Percentiles rank a stretch among this genome's conserved stretches.
These are phyloP conservation scores for Caracal caracal DNA, from an alignment of 2,113 vertebrate species.

Conservation along the genomic window DNA sequence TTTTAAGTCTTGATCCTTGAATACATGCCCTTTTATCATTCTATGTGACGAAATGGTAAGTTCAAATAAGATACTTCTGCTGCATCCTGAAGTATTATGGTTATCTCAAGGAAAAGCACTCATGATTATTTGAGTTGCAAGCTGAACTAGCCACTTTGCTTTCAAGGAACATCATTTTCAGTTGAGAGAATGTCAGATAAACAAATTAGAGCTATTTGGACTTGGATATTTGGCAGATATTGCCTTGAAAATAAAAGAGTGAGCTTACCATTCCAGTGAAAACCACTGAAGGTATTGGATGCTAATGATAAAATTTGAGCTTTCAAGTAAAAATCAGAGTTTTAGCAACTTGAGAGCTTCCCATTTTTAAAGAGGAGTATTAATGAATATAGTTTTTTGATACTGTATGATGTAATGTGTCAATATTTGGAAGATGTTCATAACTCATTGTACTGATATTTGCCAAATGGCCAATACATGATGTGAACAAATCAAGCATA, in stretches of 20 bases:
- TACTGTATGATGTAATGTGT: neutral
- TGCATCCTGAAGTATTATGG: neutral
- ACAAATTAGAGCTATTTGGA: neutral
- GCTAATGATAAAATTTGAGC: neutral
- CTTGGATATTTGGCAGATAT: neutral
- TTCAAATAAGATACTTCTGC: neutral
- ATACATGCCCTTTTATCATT: neutral
- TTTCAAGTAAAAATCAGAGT: conserved; percentile 40
- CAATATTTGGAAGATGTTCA: neutral
- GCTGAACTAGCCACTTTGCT: neutral
- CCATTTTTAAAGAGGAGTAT: neutral
- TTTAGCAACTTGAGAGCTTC: neutral
- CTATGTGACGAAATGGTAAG: neutral
- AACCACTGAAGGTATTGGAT: neutral
- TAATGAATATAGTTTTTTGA: neutral
- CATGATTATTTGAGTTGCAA: neutral
- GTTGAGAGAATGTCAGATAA: neutral
- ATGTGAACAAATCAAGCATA: neutral
- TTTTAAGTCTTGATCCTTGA: neutral
- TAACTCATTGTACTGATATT: neutral
- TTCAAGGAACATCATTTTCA: neutral
- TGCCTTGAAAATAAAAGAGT: conserved; percentile 33
- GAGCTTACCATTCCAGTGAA: neutral
- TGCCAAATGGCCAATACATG: neutral
- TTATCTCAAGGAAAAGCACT: neutral